Evolutionary conservation across 53 echinoderm and acorn worm species (phyloP).

Genomic region (Astropecten irregularis): DNA sequence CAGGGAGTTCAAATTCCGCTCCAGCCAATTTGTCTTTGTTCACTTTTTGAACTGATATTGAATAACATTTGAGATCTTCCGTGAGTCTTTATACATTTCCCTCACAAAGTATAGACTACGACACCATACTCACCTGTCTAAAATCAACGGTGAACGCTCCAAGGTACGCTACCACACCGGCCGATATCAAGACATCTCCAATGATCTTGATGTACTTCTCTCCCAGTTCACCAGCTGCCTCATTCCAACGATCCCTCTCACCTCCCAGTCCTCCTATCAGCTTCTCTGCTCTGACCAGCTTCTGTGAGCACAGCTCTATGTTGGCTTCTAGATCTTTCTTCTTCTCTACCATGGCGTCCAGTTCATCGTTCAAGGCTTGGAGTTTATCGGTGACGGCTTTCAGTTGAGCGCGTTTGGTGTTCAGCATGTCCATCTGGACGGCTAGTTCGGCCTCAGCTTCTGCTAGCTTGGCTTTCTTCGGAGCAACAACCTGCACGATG

Average conservation of each 20-base stretch:
- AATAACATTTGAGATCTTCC: too few relatives aligned
- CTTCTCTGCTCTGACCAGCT: conserved; percentile 94
- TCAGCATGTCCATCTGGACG: conserved; percentile 93
- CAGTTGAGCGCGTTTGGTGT: conserved; percentile 90
- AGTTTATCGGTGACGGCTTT: conserved; percentile 94
- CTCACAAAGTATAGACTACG: too few relatives aligned
- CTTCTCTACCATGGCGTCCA: conserved; percentile 93
- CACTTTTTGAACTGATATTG: too few relatives aligned
- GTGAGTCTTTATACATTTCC: too few relatives aligned
- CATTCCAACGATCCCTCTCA: conserved; percentile 94
- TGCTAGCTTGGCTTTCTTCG: conserved; percentile 91
- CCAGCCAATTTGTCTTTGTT: too few relatives aligned
- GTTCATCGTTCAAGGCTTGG: conserved; percentile 84
- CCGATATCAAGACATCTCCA: conserved; percentile 95
- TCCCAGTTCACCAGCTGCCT: conserved; percentile 71
- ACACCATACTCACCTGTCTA: conserved; percentile 88
- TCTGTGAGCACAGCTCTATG: conserved; percentile 97
- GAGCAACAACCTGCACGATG: conserved; percentile 80
- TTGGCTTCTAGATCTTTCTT: conserved; percentile 96
- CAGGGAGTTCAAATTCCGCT: too few relatives aligned
- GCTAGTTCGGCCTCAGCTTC: conserved; percentile 92
- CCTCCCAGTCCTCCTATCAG: conserved; percentile 97
- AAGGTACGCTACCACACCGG: conserved; percentile 93
- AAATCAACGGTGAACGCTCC: conserved; percentile 99
- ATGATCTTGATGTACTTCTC: conserved; percentile 92